Evolutionary conservation across 2,888 invertebrate genomes (phyloP).

Genomic region (Heliconius ismenius): DNA sequence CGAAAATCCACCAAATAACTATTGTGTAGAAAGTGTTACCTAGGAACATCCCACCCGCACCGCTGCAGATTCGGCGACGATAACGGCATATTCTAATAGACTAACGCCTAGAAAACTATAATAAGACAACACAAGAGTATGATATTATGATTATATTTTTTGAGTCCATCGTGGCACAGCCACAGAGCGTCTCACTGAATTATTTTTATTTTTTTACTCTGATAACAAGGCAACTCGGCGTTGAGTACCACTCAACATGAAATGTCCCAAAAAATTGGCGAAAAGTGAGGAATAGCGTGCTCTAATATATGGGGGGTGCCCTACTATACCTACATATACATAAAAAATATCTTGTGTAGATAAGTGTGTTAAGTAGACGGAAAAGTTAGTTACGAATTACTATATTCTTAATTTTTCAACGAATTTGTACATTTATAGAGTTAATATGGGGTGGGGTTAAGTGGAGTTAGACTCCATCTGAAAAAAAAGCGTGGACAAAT

Average conservation of each 20-base stretch:
- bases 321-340: background rate
- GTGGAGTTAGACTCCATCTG: too few species aligned
- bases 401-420: too few species aligned
- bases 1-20: background rate
- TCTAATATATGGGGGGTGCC: too few species aligned
- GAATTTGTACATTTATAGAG: too few species aligned
- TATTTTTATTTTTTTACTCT: background rate
- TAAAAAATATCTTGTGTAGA: background rate
- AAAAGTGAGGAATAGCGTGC: background rate
- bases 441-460: too few species aligned
- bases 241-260: background rate
- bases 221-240: background rate
- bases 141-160: background rate
- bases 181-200: too few species aligned
- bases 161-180: too few species aligned
- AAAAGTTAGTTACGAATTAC: background rate
- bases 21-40: background rate
- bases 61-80: background rate
- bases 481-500: too few species aligned
- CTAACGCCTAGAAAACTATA: background rate
- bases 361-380: background rate
- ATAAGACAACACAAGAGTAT: background rate
- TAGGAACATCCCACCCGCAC: conserved; percentile 13
- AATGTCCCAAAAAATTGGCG: background rate
- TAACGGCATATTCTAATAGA: conserved; percentile 6